phyloP scores from a whole-genome alignment of 2,888 invertebrate species.

The Schrankia costaestrigalis region DNA sequence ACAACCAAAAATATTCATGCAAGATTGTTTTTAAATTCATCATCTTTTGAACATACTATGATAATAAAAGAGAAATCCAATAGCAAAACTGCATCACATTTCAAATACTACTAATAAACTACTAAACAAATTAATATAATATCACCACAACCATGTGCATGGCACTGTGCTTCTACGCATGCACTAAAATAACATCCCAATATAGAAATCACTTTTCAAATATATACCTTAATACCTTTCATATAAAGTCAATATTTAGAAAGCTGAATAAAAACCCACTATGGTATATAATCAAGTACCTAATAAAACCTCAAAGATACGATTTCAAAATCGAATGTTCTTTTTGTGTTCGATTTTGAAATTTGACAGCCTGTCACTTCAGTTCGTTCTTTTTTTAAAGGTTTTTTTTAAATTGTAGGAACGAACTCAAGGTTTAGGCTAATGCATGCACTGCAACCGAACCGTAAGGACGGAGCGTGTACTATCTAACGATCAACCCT shows the following conservation, averaged over 20 bases:
- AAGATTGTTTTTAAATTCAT: slow-evolving; percentile 36
- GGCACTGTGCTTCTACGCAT: slow-evolving; percentile 75
- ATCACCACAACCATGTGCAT: slow-evolving; percentile 76
- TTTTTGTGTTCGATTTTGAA: slow-evolving; percentile 24
- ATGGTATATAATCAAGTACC: slow-evolving; percentile 18
- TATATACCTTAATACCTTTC: slow-evolving; percentile 17
- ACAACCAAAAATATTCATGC: slow-evolving; percentile 60
- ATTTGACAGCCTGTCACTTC: slow-evolving; percentile 12
- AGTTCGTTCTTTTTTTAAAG: slow-evolving; percentile 11
- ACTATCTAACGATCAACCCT: slow-evolving; percentile 77
- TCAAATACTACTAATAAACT: slow-evolving; percentile 52
- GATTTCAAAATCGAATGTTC: slow-evolving; percentile 21
- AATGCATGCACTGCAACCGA: slow-evolving; percentile 67
- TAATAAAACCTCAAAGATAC: slow-evolving; percentile 9
- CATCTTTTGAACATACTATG: slow-evolving; percentile 37
- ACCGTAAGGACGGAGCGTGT: slow-evolving; percentile 57
- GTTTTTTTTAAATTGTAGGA: slow-evolving; percentile 6
- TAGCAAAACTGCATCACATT: slow-evolving; percentile 75
- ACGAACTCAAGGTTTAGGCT: slow-evolving; percentile 22
- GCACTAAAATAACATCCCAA: slow-evolving; percentile 59
- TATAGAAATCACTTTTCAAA: slow-evolving; percentile 19
- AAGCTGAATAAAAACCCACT: slow-evolving; percentile 17
- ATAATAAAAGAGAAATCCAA: slow-evolving; percentile 71
- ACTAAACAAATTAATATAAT: slow-evolving; percentile 45
- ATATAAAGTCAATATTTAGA: slow-evolving; percentile 25